Conservation (phyloP, 2,113 vertebrate species). For the Ibidorhyncha struthersii region DNA sequence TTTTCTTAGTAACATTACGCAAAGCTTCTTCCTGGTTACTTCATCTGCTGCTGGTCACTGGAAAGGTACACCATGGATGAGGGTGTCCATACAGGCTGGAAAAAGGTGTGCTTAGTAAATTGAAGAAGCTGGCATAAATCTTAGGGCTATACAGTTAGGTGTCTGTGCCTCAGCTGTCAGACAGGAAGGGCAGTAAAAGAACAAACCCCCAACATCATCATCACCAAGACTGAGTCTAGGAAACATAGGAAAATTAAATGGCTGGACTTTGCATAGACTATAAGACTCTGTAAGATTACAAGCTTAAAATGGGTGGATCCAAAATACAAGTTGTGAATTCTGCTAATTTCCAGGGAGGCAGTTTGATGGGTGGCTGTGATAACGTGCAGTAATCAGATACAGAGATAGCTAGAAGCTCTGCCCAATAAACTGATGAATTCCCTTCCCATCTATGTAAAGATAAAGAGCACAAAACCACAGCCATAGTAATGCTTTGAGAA, state of each 20-base stretch:
- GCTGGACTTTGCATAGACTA: neutral
- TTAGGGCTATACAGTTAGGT: neutral
- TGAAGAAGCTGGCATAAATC: neutral
- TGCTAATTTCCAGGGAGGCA: neutral
- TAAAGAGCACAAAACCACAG: neutral
- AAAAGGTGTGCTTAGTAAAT: neutral
- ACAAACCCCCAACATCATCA: neutral
- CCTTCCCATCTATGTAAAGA: neutral
- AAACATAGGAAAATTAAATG: neutral
- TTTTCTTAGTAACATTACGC: neutral
- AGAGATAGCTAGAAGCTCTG: neutral
- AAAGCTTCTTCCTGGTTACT: neutral
- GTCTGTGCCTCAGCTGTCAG: neutral
- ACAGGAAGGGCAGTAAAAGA: neutral
- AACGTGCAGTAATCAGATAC: neutral
- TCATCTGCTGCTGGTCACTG: neutral
- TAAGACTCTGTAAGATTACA: neutral
- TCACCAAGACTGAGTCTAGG: neutral
- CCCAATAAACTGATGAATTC: neutral
- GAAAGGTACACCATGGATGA: neutral
- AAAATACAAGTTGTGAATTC: neutral
- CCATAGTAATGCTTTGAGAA: neutral
- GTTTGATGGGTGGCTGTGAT: neutral
- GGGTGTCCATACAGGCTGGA: neutral
- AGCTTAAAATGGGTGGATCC: neutral